Evolutionary conservation across 2,797 vertebrate species (phyloP), one percentile per base, ranked within the genome.

Genomic region (Otolemur crassicaudatus): DNA sequence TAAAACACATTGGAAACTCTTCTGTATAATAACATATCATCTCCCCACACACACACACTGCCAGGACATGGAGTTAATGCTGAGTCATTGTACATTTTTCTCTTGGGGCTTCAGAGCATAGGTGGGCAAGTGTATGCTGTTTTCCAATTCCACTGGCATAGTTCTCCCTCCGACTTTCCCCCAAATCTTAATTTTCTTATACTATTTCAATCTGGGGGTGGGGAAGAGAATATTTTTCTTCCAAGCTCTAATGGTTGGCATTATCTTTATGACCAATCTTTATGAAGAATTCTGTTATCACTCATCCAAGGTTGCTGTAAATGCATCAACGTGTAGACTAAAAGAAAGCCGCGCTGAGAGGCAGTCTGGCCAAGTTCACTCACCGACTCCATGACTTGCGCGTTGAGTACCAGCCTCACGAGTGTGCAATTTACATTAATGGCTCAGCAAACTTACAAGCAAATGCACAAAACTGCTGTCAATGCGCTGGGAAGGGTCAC

Each of bases 361-460:
- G 60, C 63, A 53, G 37, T 9, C 7, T n/a, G 37, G 56, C 1
- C 7, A 43, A 7, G 29, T 14, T 49, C 67, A 31, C 69, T 95
- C 76, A 2, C 12, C 7, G 49, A 43, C 40, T 67, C 34, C 0
- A 0, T 0, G 2, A n/a, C 27, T n/a, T 56, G 31, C 1, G 2
- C 29, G 76, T 67, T 27, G 17, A 34, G 60, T 60, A n/a, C 20
- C 56, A 85, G 27, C 43, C 53, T 56, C 0, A 0, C 67, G 0
- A 34, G 16, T 37, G 65, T 31, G 65, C 34, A 8, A 19, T 69
- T 94, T n/a, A 82, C 27, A 67, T 31, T 9, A 37, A 77, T 1
- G 9, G 61, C 27, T 82, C 43, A n/a, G 81, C 61, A 23, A 19
- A 92, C 43, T 43, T 31, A 56, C 16, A 83, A 83, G 25, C 0